Evolutionary conservation across 2,113 vertebrate genomes (phyloP).

Genomic region (Actinemys pallida): DNA sequence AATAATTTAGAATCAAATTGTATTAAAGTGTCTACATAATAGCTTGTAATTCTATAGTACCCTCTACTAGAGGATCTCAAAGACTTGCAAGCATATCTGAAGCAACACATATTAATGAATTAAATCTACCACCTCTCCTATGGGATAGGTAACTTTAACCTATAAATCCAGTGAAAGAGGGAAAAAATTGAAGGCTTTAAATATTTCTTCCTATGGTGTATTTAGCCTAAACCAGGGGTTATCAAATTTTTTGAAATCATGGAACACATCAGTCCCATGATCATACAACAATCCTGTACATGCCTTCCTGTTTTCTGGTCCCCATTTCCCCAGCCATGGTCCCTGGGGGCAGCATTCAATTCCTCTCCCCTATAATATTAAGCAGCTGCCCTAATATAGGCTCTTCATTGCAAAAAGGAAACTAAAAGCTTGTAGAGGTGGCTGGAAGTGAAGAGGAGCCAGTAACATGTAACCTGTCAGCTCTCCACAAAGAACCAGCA

Average conservation of each 20-base stretch:
- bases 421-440: accelerated
- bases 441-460: background rate
- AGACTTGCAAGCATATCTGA: background rate
- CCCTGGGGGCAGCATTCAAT: background rate
- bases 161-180: background rate
- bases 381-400: background rate
- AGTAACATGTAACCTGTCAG: background rate
- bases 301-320: accelerated
- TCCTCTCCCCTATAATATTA: background rate
- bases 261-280: accelerated
- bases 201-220: accelerated
- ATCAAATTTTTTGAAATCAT: background rate
- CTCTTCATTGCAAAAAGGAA: background rate
- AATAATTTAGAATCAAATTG: background rate
- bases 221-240: background rate
- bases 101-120: background rate
- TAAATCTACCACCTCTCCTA: background rate
- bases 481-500: background rate
- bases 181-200: background rate
- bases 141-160: background rate
- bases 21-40: background rate
- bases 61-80: background rate
- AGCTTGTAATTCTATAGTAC: background rate
- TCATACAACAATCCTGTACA: background rate
- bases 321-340: background rate